phyloP scores from a whole-genome alignment of 35 echinoderm and acorn worm genomes.

The Ptychodera flava region DNA sequence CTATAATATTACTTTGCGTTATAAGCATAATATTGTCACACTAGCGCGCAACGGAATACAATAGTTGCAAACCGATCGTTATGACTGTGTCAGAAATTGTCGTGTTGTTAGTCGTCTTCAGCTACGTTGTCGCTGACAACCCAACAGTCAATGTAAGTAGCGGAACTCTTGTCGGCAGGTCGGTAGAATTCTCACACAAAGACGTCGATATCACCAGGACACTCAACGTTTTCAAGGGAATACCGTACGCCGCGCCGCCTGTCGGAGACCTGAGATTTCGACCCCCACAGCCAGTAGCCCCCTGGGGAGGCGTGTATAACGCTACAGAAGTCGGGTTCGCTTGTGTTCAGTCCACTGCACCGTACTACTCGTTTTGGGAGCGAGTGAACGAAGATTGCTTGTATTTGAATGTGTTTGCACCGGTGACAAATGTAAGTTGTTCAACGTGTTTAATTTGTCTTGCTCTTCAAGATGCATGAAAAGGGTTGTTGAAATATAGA shows the following conservation, averaged over 20 bases:
- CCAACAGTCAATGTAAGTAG: conserved; percentile 34
- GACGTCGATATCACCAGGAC: background rate
- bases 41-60: too few species aligned
- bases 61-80: too few species aligned
- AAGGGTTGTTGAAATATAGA: too few species aligned
- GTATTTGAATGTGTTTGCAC: too few species aligned
- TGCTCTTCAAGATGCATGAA: too few species aligned
- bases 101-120: too few species aligned
- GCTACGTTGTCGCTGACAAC: too few species aligned
- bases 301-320: background rate
- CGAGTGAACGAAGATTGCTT: conserved; percentile 7
- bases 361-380: background rate
- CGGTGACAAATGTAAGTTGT: too few species aligned
- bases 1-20: too few species aligned
- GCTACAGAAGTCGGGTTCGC: background rate
- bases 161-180: conserved; percentile 49
- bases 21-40: too few species aligned
- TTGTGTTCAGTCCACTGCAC: background rate
- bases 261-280: conserved; percentile 42
- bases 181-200: conserved; percentile 23
- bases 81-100: too few species aligned
- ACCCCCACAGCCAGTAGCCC: conserved; percentile 31
- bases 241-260: conserved; percentile 60
- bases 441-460: too few species aligned
- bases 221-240: conserved; percentile 63